These are phyloP conservation scores for Pecten maximus DNA, from an alignment of 2,888 invertebrate species.

Conservation along the genomic window DNA sequence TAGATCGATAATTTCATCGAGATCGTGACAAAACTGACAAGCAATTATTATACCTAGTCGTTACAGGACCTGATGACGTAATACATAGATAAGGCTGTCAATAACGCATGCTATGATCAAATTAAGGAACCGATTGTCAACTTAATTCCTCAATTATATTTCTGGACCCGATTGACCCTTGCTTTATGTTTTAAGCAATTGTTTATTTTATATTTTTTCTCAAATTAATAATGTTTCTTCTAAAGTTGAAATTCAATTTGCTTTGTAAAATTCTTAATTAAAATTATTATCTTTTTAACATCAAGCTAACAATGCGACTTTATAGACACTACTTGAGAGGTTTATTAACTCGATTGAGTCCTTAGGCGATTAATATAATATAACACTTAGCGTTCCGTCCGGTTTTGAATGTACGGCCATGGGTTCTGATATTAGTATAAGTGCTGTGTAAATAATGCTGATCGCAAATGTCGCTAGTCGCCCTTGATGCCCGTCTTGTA, in stretches of 20 bases:
- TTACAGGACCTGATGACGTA: not conserved
- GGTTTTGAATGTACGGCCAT: not conserved
- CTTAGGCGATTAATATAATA: not conserved
- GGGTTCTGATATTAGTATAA: not conserved
- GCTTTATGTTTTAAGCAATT: not conserved
- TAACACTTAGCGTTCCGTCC: not conserved
- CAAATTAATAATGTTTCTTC: not conserved
- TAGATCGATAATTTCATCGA: not conserved
- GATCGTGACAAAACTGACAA: not conserved
- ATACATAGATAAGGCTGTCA: not conserved
- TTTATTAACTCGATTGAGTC: conserved; percentile 5
- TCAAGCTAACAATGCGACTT: not conserved
- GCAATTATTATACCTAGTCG: not conserved
- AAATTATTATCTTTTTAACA: not conserved
- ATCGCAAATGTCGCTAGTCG: not conserved
- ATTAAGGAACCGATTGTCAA: not conserved
- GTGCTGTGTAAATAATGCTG: not conserved
- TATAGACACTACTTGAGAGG: not conserved
- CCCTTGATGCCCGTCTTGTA: not conserved
- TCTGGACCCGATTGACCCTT: not conserved
- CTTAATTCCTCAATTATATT: not conserved
- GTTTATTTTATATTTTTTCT: not conserved
- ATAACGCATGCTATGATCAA: not conserved
- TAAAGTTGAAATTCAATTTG: not conserved
- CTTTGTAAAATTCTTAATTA: not conserved